phyloP scores from a whole-genome alignment of 30 jellyfish, hydroid and myxozoan species.

The Chrysaora quinquecirrha region DNA sequence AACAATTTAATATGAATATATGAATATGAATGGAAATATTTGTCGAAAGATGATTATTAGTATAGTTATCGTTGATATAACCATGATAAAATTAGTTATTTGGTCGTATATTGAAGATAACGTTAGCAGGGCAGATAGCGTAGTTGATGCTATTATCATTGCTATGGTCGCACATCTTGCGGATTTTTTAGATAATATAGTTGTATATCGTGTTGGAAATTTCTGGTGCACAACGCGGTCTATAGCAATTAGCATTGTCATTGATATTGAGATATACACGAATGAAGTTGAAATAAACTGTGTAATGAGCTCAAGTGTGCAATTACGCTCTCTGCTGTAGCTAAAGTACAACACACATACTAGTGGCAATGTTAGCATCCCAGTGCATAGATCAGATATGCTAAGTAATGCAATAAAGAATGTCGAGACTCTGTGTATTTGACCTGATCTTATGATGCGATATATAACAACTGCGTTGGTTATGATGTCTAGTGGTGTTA shows the following conservation, averaged over 20 bases:
- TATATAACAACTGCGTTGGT: conserved; percentile 29
- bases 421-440: conserved; percentile 27
- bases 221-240: conserved; percentile 51
- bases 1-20: too few species aligned
- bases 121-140: conserved; percentile 26
- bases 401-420: conserved; percentile 27
- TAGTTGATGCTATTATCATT: background rate
- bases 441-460: conserved; percentile 35
- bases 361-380: conserved; percentile 27
- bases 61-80: conserved; percentile 1
- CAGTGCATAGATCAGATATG: conserved; percentile 31
- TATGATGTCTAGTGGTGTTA: conserved; percentile 25
- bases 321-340: conserved; percentile 11
- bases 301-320: conserved; percentile 39
- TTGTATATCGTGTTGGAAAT: conserved; percentile 22
- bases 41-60: too few species aligned
- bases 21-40: too few species aligned
- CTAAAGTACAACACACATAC: conserved; percentile 19
- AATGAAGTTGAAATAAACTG: conserved; percentile 46
- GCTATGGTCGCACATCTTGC: conserved; percentile 1
- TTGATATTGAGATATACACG: conserved; percentile 30
- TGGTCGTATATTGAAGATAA: conserved; percentile 45
- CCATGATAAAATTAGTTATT: conserved; percentile 13
- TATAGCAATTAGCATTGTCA: conserved; percentile 49
- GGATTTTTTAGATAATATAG: background rate